Evolutionary conservation across 1,140 invertebrate genomes (phyloP).

Genomic region (Drosophila guanche): DNA sequence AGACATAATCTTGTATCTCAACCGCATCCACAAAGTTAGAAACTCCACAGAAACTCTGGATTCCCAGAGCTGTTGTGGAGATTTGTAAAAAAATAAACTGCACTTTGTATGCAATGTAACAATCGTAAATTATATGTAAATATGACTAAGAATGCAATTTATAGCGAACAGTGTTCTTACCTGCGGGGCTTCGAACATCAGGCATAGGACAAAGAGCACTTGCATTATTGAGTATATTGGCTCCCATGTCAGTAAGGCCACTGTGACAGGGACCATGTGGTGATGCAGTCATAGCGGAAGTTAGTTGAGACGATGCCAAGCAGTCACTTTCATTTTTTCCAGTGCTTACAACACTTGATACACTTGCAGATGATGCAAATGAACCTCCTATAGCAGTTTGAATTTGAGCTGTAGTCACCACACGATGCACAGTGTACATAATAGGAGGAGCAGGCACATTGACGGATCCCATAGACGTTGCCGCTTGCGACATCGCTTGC

Average conservation of each 20-base stretch:
- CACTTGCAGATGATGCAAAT: conserved; percentile 80
- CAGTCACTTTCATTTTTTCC: conserved; percentile 72
- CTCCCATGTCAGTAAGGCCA: conserved; percentile 55
- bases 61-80: no score
- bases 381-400: conserved; percentile 79
- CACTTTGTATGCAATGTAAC: no score
- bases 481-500: conserved; percentile 44
- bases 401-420: conserved; percentile 82
- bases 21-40: no score
- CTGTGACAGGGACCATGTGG: conserved; percentile 50
- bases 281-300: conserved; percentile 56
- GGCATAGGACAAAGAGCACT: conserved; percentile 54
- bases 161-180: conserved; percentile 28
- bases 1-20: no score
- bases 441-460: conserved; percentile 71
- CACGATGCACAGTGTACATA: conserved; percentile 82
- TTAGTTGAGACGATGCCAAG: conserved; percentile 53
- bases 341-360: conserved; percentile 77
- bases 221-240: conserved; percentile 59
- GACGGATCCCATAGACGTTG: conserved; percentile 55
- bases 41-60: no score
- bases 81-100: neutral
- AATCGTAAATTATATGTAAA: no score
- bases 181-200: conserved; percentile 56
- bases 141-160: neutral